A percentile compares a stretch with the other conserved stretches of the same genome.
Evolutionary conservation across 2,797 vertebrate species (phyloP).

Genomic region (Leucoraja ocellata): DNA sequence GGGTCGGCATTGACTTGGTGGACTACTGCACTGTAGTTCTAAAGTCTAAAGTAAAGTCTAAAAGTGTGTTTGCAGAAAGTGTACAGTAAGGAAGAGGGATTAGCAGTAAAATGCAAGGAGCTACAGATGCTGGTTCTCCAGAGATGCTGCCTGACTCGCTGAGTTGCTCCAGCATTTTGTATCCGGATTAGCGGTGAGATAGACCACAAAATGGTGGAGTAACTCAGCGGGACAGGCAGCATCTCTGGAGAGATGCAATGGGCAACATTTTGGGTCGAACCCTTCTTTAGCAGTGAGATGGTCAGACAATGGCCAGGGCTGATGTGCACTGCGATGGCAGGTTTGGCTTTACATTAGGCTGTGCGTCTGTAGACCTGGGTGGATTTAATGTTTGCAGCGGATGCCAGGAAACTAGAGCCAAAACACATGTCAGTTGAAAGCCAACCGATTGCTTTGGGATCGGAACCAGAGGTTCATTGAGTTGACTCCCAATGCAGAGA

Average conservation of each 20-base stretch:
- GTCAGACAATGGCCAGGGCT: neutral
- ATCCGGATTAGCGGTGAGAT: too few relatives aligned
- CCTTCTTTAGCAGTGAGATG: neutral
- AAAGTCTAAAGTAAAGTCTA: too few relatives aligned
- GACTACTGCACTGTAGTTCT: too few relatives aligned
- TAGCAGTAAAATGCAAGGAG: too few relatives aligned
- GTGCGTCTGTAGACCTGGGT: neutral
- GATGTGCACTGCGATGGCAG: neutral
- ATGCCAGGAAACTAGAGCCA: neutral
- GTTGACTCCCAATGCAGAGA: neutral
- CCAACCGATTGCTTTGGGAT: neutral
- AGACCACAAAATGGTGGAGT: too few relatives aligned
- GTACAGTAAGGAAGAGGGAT: neutral
- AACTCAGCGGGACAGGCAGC: too few relatives aligned
- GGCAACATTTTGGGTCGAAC: too few relatives aligned
- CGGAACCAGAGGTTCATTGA: neutral
- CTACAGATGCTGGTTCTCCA: too few relatives aligned
- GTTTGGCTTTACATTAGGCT: neutral
- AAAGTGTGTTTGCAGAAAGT: neutral
- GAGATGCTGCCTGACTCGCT: neutral
- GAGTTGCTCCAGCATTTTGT: too few relatives aligned
- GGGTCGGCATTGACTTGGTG: too few relatives aligned
- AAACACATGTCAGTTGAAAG: neutral
- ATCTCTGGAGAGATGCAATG: too few relatives aligned
- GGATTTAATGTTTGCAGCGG: neutral